Base-by-base conservation (phyloP, 2,888 invertebrate species). In the Shargacucullia verbasci region DNA sequence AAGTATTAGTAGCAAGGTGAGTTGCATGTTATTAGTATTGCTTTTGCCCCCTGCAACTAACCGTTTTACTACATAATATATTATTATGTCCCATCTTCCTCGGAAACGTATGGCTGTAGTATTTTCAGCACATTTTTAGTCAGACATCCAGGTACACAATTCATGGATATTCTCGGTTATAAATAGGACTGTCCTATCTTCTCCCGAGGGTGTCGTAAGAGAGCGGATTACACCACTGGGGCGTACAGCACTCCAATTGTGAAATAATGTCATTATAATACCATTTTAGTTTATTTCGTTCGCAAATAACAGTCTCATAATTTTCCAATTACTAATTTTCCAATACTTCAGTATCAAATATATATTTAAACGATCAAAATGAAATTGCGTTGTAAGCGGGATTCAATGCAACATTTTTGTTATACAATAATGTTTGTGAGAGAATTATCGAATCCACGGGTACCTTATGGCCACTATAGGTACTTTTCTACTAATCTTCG, bases 101-200 rank as follows among this genome's bases (percentile, higher is more conserved):
- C 4, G 20, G 20, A 4, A 20, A 20, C 20, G 20, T 2, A 3
- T 3, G 4, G 20, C 20, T 20, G 20, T 20, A 20, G 20, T 20
- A 20, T 20, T 3, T 20, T 20, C 20, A 20, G 20, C 20, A 29
- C 7, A 49, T 29, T 65, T 25, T n/a, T 15, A 31, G 33, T n/a
- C 57, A 45, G 50, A 55, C 37, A 33, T 50, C 38, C 37, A 56
- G 20, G 20, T 69, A 34, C 40, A 47, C 50, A 69, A 62, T 62
- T 52, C 57, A 56, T 41, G 27, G 37, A 31, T 37, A 48, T 64
- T 33, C 33, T 40, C 25, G 35, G 70, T 37, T 63, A 70, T 58
- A 63, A 66, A 69, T 70, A 70, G 70, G 43, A 33, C 38, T 47
- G 49, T 58, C 55, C 47, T 59, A 54, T 59, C 56, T 34, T n/a